phyloP scores from a whole-genome alignment of 2,888 invertebrate species.

The Metallyticus violacea region DNA sequence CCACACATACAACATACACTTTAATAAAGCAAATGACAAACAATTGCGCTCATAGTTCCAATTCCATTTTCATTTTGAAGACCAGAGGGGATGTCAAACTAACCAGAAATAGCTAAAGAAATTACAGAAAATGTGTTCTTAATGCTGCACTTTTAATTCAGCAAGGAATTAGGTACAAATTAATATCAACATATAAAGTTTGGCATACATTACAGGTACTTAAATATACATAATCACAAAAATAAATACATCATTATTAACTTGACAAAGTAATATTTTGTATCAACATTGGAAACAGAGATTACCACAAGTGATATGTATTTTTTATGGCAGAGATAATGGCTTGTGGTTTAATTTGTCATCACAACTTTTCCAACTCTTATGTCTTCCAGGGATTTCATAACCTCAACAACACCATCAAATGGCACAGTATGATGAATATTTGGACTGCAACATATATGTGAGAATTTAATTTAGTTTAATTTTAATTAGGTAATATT shows the following conservation, averaged over 20 bases:
- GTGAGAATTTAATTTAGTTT: too few species aligned
- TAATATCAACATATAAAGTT: not conserved
- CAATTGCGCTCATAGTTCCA: too few species aligned
- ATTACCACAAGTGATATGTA: not conserved
- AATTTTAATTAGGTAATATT: too few species aligned
- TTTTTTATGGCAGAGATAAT: not conserved
- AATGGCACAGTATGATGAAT: conserved; percentile 43
- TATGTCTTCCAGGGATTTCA: conserved; percentile 40
- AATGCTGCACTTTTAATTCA: not conserved
- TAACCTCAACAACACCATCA: conserved; percentile 42
- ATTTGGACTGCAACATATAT: conserved; percentile 41
- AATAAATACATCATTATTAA: not conserved
- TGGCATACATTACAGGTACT: not conserved
- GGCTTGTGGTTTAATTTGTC: conserved; percentile 18
- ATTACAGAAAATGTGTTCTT: not conserved
- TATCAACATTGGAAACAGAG: not conserved
- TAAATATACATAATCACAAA: not conserved
- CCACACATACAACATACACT: too few species aligned
- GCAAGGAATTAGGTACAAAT: not conserved
- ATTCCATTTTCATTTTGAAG: too few species aligned
- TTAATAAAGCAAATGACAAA: too few species aligned
- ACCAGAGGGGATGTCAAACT: too few species aligned
- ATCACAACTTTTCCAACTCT: conserved; percentile 44
- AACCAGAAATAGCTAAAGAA: not conserved
- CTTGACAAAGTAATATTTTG: not conserved